Percentiles rank a stretch among this genome's conserved stretches.
phyloP scores from a whole-genome alignment of 2,888 invertebrate species.

The Chymomyza procnemis region DNA sequence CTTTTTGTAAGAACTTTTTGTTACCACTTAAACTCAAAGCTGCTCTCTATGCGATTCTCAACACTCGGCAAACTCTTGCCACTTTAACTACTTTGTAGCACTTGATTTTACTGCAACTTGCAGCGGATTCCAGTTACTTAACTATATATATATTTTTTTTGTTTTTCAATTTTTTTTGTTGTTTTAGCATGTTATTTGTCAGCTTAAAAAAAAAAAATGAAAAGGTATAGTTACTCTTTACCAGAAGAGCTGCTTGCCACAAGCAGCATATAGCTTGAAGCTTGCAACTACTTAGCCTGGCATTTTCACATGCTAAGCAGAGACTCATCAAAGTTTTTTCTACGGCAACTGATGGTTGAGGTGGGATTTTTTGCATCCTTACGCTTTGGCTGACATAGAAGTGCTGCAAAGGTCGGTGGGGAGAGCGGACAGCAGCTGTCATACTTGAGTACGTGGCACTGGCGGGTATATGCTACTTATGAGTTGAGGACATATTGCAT shows the following conservation, averaged over 20 bases:
- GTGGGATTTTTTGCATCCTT: neutral
- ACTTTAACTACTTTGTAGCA: neutral
- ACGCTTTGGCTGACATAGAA: neutral
- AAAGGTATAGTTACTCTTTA: neutral
- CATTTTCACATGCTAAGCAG: neutral
- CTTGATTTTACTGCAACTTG: neutral
- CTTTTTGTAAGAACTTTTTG: neutral
- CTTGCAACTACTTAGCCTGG: neutral
- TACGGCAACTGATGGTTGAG: neutral
- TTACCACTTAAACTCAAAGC: neutral
- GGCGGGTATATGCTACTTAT: neutral
- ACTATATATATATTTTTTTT: neutral
- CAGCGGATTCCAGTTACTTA: neutral
- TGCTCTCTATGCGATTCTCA: neutral
- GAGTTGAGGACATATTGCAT: neutral
- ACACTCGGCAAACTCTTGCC: neutral
- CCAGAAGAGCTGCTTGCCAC: neutral
- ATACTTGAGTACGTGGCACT: neutral
- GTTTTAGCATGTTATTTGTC: neutral
- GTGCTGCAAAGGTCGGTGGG: too few relatives aligned
- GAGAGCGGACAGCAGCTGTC: too few relatives aligned
- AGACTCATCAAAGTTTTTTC: neutral
- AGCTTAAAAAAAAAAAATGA: neutral
- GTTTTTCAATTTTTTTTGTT: neutral
- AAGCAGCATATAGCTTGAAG: neutral